Evolutionary conservation across 2,113 vertebrate species (phyloP), one percentile per base, ranked within the genome.

Genomic region (Barnardius zonarius): DNA sequence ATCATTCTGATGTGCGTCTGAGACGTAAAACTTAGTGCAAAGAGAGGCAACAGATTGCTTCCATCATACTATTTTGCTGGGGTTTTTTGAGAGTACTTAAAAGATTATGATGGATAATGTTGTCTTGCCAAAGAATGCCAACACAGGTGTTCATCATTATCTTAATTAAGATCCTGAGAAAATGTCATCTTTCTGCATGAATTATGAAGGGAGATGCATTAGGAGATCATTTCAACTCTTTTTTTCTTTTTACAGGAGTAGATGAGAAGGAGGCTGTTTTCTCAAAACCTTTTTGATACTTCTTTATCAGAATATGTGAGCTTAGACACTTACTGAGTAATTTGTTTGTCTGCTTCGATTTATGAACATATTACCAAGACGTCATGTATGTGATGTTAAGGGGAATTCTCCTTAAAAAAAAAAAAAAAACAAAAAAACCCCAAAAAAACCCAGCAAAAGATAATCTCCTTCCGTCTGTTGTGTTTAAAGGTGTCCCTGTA

Each of bases 61-160:
- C 97, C 88, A 83, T 98, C 97, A 95, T 90, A 93, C 33, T 9
- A 72, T 97, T 97, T 86, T 89, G 96, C 96, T 95, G 97, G 62
- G 20, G 0, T 92, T 93, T 97, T 96, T 92, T 95, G 90, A 97
- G 95, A 95, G 94, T 97, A 94, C 97, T 98, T 98, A 98, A 97
- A 98, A 97, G 97, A 98, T 98, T 98, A 97, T 98, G 98, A 98
- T 98, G 98, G 98, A 98, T 98, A 98, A 98, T 95, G 96, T 96
- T 98, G 97, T 97, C 98, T 97, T 96, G 96, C 97, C 95, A 94
- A 97, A 84, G 97, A 98, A 97, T 98, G 97, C 97, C 96, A 96
- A 98, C 98, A 97, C 97, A 98, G 97, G 98, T 98, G 97, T 97
- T 98, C 97, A 89, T 98, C 95, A 94, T 98, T 98, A 98, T 97